phyloP scores from a whole-genome alignment of 1,140 invertebrate genomes.

The Phenacoccus solenopsis region DNA sequence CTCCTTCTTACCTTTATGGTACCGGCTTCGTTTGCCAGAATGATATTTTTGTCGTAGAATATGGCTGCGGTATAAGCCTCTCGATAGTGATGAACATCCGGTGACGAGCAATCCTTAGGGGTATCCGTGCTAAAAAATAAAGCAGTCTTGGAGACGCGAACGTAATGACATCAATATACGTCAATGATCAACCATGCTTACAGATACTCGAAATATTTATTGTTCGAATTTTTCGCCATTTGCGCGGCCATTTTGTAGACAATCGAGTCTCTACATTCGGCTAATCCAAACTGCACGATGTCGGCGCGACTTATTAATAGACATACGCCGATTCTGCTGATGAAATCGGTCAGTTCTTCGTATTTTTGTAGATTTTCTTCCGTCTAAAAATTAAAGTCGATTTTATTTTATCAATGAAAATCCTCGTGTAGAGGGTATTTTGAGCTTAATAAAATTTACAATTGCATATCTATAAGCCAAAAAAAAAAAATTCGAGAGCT shows the following conservation, averaged over 20 bases:
- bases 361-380: constrained; percentile 12
- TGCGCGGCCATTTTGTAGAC: constrained; percentile 22
- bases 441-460: neutral
- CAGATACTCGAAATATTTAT: neutral
- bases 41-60: neutral
- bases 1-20: neutral
- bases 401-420: too few species aligned
- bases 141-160: neutral
- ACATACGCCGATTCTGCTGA: constrained; percentile 19
- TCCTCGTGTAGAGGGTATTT: neutral
- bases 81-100: neutral
- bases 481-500: neutral
- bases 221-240: neutral
- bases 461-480: too few species aligned
- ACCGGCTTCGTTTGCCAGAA: neutral
- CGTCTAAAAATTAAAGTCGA: neutral
- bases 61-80: neutral
- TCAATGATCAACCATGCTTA: neutral
- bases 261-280: constrained; percentile 19
- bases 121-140: neutral
- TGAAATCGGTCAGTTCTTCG: constrained; percentile 19
- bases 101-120: neutral
- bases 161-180: neutral
- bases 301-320: constrained; percentile 19
- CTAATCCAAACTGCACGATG: constrained; percentile 24